Conservation (phyloP, 2,113 vertebrate species). For the Blennius ocellaris region DNA sequence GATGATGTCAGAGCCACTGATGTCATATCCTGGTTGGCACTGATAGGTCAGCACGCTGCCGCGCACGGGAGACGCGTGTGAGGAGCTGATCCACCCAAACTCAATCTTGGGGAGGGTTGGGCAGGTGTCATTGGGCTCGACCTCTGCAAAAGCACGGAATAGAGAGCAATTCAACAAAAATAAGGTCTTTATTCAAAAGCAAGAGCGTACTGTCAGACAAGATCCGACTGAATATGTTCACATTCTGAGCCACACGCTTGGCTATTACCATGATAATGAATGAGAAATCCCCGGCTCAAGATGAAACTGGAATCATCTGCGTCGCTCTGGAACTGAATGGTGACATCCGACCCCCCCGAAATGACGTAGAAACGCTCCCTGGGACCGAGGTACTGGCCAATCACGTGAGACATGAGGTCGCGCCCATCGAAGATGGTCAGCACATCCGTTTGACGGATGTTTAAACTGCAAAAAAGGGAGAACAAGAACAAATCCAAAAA, state of each 20-base stretch:
- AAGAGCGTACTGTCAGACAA: no score
- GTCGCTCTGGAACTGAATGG: constrained; percentile 93
- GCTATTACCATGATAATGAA: constrained; percentile 89
- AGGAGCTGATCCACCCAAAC: constrained; percentile 92
- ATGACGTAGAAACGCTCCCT: constrained; percentile 89
- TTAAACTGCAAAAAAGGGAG: constrained; percentile 81
- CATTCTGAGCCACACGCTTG: background rate
- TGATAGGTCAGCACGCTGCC: constrained; percentile 94
- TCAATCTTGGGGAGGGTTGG: constrained; percentile 88
- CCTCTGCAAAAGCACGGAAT: constrained; percentile 81
- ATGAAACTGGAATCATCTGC: constrained; percentile 88
- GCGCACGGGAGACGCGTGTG: constrained; percentile 89
- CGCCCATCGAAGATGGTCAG: constrained; percentile 90
- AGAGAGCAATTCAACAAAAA: background rate
- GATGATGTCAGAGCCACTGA: constrained; percentile 92
- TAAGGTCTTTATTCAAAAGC: background rate
- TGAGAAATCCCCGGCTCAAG: constrained; percentile 90
- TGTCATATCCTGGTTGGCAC: constrained; percentile 93
- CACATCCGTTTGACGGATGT: constrained; percentile 90
- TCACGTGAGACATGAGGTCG: constrained; percentile 88
- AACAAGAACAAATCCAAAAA: constrained; percentile 1
- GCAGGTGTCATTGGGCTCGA: constrained; percentile 94
- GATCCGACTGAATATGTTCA: no score
- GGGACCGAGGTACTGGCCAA: constrained; percentile 91
- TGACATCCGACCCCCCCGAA: constrained; percentile 90